Evolutionary conservation across 2,888 invertebrate species (phyloP).

Genomic region (Beris morrisii): DNA sequence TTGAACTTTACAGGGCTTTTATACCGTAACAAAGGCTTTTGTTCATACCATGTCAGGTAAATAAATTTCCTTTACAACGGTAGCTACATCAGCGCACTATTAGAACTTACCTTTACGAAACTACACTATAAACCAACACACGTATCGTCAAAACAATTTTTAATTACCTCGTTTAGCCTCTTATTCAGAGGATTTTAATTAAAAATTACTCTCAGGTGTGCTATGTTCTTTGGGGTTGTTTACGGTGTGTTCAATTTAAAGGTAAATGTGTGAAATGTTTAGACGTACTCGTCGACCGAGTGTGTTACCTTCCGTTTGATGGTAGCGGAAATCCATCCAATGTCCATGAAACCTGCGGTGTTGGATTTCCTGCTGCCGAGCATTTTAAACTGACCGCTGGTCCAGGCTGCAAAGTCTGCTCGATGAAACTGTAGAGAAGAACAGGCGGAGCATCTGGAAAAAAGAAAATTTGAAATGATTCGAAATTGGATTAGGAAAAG

Average conservation of each 20-base stretch:
- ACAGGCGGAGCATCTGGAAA: slow-evolving; percentile 73
- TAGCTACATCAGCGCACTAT: no score
- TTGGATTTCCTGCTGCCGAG: slow-evolving; percentile 76
- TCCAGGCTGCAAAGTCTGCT: slow-evolving; percentile 77
- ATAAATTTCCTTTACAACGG: no score
- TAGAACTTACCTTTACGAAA: no score
- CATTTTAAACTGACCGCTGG: slow-evolving; percentile 78
- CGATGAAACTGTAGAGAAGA: slow-evolving; percentile 75
- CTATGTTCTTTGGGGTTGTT: not conserved
- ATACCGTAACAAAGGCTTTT: no score
- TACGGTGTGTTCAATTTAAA: no score
- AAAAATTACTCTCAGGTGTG: slow-evolving; percentile 44
- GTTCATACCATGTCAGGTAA: no score
- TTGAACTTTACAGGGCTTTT: no score
- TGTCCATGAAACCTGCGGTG: slow-evolving; percentile 77
- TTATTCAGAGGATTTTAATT: slow-evolving; percentile 52
- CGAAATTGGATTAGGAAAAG: no score
- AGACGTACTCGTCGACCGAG: not conserved
- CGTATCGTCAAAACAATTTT: slow-evolving; percentile 34
- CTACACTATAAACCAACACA: not conserved
- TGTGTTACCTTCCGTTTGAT: slow-evolving; percentile 59
- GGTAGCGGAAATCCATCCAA: slow-evolving; percentile 75
- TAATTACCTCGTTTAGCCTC: slow-evolving; percentile 44
- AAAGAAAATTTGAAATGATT: no score
- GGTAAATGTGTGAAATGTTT: not conserved